Evolutionary conservation across 1,140 invertebrate species (phyloP).

Genomic region (Lutraria rhynchaena): DNA sequence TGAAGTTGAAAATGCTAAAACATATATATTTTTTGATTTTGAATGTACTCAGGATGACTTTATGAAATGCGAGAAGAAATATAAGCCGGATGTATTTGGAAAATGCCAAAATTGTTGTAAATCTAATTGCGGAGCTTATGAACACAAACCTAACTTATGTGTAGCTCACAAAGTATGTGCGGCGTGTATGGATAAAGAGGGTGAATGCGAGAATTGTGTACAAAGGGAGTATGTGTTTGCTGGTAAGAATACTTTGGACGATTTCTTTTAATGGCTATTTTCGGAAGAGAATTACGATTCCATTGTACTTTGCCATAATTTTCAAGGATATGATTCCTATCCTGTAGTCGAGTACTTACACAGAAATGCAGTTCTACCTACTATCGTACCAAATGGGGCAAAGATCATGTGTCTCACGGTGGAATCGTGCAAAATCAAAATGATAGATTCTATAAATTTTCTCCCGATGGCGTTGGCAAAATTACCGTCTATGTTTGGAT

Average conservation of each 20-base stretch:
- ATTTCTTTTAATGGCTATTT: conserved; percentile 45
- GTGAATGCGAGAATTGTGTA: background rate
- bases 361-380: background rate
- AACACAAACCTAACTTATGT: too few relatives aligned
- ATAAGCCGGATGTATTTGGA: conserved; percentile 12
- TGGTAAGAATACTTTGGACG: background rate
- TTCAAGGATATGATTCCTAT: conserved; percentile 45
- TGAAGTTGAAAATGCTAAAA: conserved; percentile 1
- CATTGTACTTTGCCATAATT: conserved; percentile 18
- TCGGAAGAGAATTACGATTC: background rate
- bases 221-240: background rate
- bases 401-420: background rate
- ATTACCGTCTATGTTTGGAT: conserved; percentile 23
- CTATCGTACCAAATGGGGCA: background rate
- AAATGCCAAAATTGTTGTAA: conserved; percentile 12
- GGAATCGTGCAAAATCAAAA: too few relatives aligned
- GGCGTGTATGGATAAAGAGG: conserved; percentile 10
- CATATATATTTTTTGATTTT: conserved; percentile 15
- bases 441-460: too few relatives aligned
- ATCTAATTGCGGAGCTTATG: background rate
- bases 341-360: conserved; percentile 40
- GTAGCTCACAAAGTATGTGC: conserved; percentile 20
- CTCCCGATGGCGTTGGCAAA: too few relatives aligned
- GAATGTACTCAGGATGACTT: conserved; percentile 28
- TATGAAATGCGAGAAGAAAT: background rate